Base-by-base conservation (phyloP, 2,113 vertebrate species). In the Galemys pyrenaicus region DNA sequence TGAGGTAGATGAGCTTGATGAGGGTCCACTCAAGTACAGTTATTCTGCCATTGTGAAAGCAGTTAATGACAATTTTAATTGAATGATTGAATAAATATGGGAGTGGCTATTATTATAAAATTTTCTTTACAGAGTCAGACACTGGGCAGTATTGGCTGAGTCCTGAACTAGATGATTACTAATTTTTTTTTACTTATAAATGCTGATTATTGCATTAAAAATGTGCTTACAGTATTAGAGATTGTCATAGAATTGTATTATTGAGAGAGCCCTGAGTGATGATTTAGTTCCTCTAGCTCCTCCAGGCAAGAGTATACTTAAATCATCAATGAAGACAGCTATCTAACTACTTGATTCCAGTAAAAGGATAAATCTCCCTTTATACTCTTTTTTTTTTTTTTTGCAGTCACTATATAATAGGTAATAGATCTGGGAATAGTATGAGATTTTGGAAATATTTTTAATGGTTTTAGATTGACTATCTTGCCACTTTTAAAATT, bases 381-480 rank as follows among this genome's bases (percentile, higher is more conserved):
- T 46, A 37, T 32, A 51, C 49, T 56, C 60, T 30, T 58, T 62
- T 15, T 13, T 81, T 58, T 65, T 17, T 30, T 58, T 62, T 15
- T 13, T 81, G 64, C 94, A 85, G 11, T 73, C 54, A 87, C 4
- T 51, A 2, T 68, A 74, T 68, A 84, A 51, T 67, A 68, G 24
- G 5, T 77, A 62, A 79, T 82, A 58, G 82, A 68, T 86, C 17
- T 91, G 56, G 20, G 32, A 28, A 58, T 92, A 44, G 35, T 88
- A 8, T 30, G 58, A 86, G 41, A 26, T n/a, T 91, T 79, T 83
- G 30, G 81, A 83, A 91, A 89, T 83, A 89, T 35, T 26, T 79
- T 95, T 95, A 92, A 70, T 94, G 37, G 49, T 58, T 92, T 87
- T 44, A 93, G 56, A 78, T 58, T 22, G 68, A 92, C 44, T 85